These are phyloP conservation scores for Drosophila tanythrix DNA, from an alignment of 2,888 invertebrate genomes.

Conservation along the genomic window DNA sequence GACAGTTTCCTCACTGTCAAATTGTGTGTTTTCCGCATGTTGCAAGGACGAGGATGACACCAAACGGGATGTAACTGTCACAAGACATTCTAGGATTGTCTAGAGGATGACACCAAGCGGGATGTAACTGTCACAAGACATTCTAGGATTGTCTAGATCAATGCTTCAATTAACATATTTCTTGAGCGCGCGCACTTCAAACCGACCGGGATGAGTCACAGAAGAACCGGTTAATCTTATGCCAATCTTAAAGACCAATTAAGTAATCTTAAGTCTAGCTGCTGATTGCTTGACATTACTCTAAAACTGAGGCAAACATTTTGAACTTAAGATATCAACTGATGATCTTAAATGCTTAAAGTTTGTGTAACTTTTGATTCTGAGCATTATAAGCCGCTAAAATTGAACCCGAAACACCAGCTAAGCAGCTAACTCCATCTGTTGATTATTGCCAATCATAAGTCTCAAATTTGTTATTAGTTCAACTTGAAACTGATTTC, in stretches of 20 bases:
- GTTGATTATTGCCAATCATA: background rate
- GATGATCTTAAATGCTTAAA: background rate
- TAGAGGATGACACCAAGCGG: constrained; percentile 25
- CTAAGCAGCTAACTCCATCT: background rate
- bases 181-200: background rate
- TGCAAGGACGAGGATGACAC: constrained; percentile 32
- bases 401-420: background rate
- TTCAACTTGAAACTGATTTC: background rate
- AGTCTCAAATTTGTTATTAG: background rate
- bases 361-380: background rate
- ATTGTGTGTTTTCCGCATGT: constrained; percentile 6
- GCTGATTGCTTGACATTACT: background rate
- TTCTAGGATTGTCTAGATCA: constrained; percentile 11
- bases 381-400: fast-evolving
- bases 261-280: background rate
- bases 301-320: background rate
- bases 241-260: background rate
- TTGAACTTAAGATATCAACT: background rate
- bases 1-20: constrained; percentile 25
- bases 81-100: background rate
- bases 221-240: background rate
- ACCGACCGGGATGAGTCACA: background rate
- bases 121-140: constrained; percentile 46
- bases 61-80: constrained; percentile 48
- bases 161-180: constrained; percentile 5